These are phyloP conservation scores for Eurois occulta DNA, from an alignment of 2,888 invertebrate genomes.

Conservation along the genomic window DNA sequence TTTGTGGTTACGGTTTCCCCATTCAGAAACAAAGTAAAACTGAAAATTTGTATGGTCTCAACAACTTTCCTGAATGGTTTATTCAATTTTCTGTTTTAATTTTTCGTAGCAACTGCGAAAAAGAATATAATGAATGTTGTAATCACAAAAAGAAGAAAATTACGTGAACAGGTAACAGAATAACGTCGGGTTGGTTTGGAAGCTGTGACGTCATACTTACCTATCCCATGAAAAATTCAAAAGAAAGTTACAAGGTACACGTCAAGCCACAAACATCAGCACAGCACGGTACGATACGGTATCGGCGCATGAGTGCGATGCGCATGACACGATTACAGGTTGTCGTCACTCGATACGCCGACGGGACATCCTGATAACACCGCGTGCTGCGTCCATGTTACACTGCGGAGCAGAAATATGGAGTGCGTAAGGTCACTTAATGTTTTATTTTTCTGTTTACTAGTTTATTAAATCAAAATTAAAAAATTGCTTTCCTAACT, in stretches of 20 bases:
- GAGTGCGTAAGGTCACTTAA: slow-evolving; percentile 14
- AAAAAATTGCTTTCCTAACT: not conserved
- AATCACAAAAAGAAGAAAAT: not conserved
- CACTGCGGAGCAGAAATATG: slow-evolving; percentile 72
- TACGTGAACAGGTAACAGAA: not conserved
- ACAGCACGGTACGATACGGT: slow-evolving; percentile 37
- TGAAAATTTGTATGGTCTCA: not conserved
- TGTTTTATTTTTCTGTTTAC: slow-evolving; percentile 1
- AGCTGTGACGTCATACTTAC: slow-evolving; percentile 3
- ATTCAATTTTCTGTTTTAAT: not conserved
- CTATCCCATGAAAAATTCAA: not conserved
- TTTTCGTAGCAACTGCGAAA: not conserved
- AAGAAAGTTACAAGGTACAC: slow-evolving; percentile 27
- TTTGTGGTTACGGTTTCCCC: not conserved
- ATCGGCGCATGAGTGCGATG: slow-evolving; percentile 62
- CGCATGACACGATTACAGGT: slow-evolving; percentile 86
- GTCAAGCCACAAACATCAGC: slow-evolving; percentile 29
- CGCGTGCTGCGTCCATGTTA: slow-evolving; percentile 84
- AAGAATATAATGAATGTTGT: not conserved
- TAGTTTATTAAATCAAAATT: too few relatives aligned
- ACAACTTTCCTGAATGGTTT: not conserved
- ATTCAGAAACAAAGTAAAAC: not conserved
- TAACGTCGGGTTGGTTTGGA: not conserved
- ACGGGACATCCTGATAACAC: slow-evolving; percentile 90
- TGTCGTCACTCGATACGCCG: slow-evolving; percentile 83